A percentile compares a stretch with the other conserved stretches of the same genome.
Evolutionary conservation across 2,888 invertebrate genomes (phyloP).

Genomic region (Clistopyga incitator): DNA sequence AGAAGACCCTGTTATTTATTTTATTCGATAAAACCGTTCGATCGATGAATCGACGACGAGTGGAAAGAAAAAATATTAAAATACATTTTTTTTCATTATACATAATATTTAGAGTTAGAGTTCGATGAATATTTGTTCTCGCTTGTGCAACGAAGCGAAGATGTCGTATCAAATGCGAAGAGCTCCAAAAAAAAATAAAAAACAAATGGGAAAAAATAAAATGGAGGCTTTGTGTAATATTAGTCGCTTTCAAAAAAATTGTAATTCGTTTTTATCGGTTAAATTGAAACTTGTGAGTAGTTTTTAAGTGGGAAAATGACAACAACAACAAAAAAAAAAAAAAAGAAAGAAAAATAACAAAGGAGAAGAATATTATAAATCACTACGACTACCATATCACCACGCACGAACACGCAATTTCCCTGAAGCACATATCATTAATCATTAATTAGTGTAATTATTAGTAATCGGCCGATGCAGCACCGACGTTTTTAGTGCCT

Average conservation of each 20-base stretch:
- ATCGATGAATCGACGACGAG: slow-evolving; percentile 41
- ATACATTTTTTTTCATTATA: neutral
- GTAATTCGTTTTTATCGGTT: slow-evolving; percentile 5
- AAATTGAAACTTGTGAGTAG: slow-evolving; percentile 31
- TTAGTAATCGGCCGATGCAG: slow-evolving; percentile 59
- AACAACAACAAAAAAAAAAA: no score
- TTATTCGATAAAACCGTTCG: slow-evolving; percentile 32
- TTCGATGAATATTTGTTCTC: slow-evolving; percentile 25
- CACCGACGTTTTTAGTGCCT: slow-evolving; percentile 66
- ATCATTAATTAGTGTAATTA: slow-evolving; percentile 65
- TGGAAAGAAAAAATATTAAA: neutral
- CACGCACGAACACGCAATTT: slow-evolving; percentile 53
- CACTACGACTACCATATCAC: slow-evolving; percentile 39
- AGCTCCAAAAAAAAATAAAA: neutral
- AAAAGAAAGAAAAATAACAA: neutral
- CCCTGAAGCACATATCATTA: slow-evolving; percentile 67
- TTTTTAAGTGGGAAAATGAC: slow-evolving; percentile 23
- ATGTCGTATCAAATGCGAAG: slow-evolving; percentile 8
- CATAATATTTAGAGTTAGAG: neutral
- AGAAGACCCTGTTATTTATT: slow-evolving; percentile 37
- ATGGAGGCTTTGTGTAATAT: slow-evolving; percentile 21
- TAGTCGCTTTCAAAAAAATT: slow-evolving; percentile 21
- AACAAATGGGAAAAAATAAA: neutral
- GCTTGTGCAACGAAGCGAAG: slow-evolving; percentile 54
- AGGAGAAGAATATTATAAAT: slow-evolving; percentile 10